These are phyloP conservation scores for Pantherophis alleghaniensis DNA, from an alignment of 2,797 vertebrate genomes.

Conservation along the genomic window DNA sequence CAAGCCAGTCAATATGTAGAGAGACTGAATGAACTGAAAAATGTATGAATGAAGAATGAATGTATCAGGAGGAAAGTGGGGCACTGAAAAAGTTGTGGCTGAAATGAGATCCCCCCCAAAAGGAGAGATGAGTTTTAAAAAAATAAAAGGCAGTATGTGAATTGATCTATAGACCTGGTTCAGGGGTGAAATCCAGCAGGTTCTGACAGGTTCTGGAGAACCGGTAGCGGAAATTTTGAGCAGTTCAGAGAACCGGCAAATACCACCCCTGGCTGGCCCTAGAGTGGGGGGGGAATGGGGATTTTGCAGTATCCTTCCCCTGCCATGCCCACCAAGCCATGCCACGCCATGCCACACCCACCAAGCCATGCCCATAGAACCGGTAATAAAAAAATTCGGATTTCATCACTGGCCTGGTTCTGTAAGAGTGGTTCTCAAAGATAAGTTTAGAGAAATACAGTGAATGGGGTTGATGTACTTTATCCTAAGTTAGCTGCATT, in stretches of 20 bases:
- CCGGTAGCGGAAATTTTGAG: too few species aligned
- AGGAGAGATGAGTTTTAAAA: background rate
- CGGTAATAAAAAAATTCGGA: too few species aligned
- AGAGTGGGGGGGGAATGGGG: too few species aligned
- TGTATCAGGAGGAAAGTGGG: background rate
- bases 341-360: too few species aligned
- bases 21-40: background rate
- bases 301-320: too few species aligned
- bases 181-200: too few species aligned
- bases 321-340: too few species aligned
- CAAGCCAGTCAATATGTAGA: background rate
- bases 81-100: background rate
- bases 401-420: background rate
- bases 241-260: too few species aligned
- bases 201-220: too few species aligned
- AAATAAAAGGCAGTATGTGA: background rate
- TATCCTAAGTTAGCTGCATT: background rate
- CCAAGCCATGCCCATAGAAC: too few species aligned
- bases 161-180: background rate
- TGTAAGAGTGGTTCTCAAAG: background rate
- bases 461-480: background rate
- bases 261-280: too few species aligned
- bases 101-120: background rate
- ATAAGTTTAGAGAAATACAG: background rate
- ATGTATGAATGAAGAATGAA: background rate